These are phyloP conservation scores for Hofmannophila pseudospretella DNA, from an alignment of 2,888 invertebrate genomes.

Conservation along the genomic window DNA sequence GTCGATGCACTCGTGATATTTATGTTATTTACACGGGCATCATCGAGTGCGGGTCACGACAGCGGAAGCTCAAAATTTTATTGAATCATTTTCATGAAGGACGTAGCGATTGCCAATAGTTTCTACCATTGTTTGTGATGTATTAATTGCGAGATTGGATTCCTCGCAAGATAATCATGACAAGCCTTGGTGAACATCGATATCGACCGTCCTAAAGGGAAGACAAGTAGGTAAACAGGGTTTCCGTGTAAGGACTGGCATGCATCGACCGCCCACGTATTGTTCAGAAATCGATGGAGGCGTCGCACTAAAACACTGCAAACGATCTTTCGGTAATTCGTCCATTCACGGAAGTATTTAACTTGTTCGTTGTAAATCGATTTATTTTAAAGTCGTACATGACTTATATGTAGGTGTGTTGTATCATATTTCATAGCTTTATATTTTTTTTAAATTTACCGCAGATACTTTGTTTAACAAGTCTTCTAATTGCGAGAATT, in stretches of 20 bases:
- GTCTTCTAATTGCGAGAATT: neutral
- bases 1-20: constrained; percentile 44
- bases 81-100: constrained; percentile 48
- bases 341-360: constrained; percentile 65
- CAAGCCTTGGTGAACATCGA: constrained; percentile 55
- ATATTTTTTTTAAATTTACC: neutral
- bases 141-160: constrained; percentile 46
- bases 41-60: constrained; percentile 44
- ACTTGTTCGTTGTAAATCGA: constrained; percentile 38
- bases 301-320: constrained; percentile 60
- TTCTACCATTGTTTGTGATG: constrained; percentile 15
- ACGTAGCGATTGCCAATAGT: constrained; percentile 34
- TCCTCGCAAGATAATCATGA: constrained; percentile 48
- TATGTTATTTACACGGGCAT: constrained; percentile 24
- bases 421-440: neutral
- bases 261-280: constrained; percentile 70
- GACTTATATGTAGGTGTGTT: constrained; percentile 4
- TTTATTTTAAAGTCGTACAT: constrained; percentile 27
- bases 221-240: constrained; percentile 67
- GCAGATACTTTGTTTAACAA: neutral
- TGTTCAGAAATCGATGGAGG: constrained; percentile 55
- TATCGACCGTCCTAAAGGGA: constrained; percentile 61
- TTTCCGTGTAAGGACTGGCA: constrained; percentile 62
- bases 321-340: constrained; percentile 60
- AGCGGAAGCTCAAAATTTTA: constrained; percentile 51